Base-by-base conservation (phyloP, 2,113 vertebrate species). In the Festucalex cinctus region DNA sequence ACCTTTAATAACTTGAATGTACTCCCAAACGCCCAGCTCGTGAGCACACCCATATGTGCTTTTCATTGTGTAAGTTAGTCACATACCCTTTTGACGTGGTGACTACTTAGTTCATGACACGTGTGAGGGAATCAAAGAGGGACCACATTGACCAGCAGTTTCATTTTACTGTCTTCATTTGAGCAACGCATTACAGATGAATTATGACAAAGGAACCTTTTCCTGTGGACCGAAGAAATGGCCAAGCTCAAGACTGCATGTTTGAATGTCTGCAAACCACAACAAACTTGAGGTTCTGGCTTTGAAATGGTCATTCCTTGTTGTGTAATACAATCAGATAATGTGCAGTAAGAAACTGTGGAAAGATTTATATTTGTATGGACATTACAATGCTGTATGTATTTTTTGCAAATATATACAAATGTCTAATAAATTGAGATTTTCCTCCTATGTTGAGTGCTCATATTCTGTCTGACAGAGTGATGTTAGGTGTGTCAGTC, bases 321-420 rank as follows among this genome's bases (percentile, higher is more conserved):
- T 14, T 43, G 12, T 41, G 20, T 9, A 62, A 16, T 62, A 62
- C 37, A 22, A 60, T 41, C 37, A 43, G 5, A 43, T 60, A 5
- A 58, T 9, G 20, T 60, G 8, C 35, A 32, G 7, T 32, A 14
- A 41, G 28, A 41, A 24, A 13, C 51, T 71, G 44, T 19, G 49
- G 69, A 62, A 57, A 69, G 13, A 19, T 80, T 81, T 83, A 71
- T 87, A 81, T 81, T 84, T 84, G 68, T 85, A 83, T 58, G 66
- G 76, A 65, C 79, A 62, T 76, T 79, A 75, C 57, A 77, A 76
- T 68, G 70, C 36, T 83, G 83, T 86, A 79, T 62, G 77, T 82
- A 83, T 61, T 53, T 79, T 73, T 79, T n/a, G 64, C 72, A 68
- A 74, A 74, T 73, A 68, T 59, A 59, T 77, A 37, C 69, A 46